Conservation (phyloP, 1,140 invertebrate genomes). For the Sitobion miscanthi region DNA sequence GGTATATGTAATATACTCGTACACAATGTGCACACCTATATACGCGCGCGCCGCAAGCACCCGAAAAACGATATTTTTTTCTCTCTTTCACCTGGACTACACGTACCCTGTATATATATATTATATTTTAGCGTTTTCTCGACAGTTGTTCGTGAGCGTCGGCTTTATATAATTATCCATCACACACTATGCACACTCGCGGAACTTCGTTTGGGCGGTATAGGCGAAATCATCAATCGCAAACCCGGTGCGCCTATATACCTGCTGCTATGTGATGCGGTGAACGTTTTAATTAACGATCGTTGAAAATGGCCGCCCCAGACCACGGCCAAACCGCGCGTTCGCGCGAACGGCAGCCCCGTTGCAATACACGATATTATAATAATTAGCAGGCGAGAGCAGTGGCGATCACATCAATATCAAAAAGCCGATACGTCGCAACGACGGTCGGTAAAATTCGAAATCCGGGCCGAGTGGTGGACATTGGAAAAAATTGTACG, state of each 20-base stretch:
- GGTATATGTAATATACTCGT: neutral
- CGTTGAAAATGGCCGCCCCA: neutral
- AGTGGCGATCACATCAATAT: no score
- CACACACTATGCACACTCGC: neutral
- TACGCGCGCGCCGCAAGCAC: neutral
- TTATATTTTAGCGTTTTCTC: neutral
- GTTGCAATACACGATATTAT: no score
- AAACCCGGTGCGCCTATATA: neutral
- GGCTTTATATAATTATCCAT: neutral
- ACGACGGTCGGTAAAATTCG: neutral
- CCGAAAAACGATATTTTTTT: slow-evolving; percentile 19
- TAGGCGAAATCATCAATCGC: neutral
- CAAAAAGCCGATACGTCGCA: no score
- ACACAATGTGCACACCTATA: no score
- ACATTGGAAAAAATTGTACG: neutral
- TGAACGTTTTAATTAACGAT: slow-evolving; percentile 4
- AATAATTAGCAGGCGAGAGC: no score
- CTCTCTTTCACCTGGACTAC: slow-evolving; percentile 28
- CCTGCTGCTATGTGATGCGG: no score
- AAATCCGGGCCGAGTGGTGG: neutral
- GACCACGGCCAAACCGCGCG: neutral
- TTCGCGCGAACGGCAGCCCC: neutral
- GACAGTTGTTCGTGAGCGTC: neutral
- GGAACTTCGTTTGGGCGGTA: neutral
- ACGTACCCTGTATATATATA: neutral